A percentile compares a stretch with the other conserved stretches of the same genome.
phyloP scores from a whole-genome alignment of 2,797 vertebrate genomes.

The Apogon talboti region DNA sequence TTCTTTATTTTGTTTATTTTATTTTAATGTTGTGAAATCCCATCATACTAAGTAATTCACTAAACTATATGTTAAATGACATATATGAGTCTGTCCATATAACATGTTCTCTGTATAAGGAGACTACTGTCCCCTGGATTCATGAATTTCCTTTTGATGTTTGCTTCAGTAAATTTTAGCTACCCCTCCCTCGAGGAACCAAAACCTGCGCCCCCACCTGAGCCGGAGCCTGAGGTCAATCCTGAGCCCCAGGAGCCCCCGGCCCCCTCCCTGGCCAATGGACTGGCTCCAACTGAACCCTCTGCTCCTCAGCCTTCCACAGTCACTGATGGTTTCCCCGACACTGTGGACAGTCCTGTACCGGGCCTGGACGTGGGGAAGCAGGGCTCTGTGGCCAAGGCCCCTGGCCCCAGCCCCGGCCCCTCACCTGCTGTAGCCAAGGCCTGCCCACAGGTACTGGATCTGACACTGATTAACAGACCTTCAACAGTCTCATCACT shows the following conservation, averaged over 20 bases:
- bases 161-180: constrained; percentile 91
- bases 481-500: background rate
- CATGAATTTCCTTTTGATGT: constrained; percentile 21
- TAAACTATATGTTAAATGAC: too few relatives aligned
- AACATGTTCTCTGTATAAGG: background rate
- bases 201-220: constrained; percentile 80
- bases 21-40: too few relatives aligned
- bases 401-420: too few relatives aligned
- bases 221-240: constrained; percentile 68
- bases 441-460: constrained; percentile 89
- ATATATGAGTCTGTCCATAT: background rate
- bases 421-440: constrained; percentile 74
- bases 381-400: constrained; percentile 38
- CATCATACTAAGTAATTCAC: too few relatives aligned
- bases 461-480: too few relatives aligned
- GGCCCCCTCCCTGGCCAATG: constrained; percentile 73
- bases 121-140: background rate
- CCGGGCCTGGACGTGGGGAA: constrained; percentile 65
- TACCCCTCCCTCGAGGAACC: constrained; percentile 95
- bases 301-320: constrained; percentile 61
- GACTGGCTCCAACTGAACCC: constrained; percentile 73
- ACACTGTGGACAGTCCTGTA: constrained; percentile 66
- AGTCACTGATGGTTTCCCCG: constrained; percentile 64
- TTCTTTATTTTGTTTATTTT: too few relatives aligned
- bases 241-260: constrained; percentile 67